These are phyloP conservation scores for Drosophila subpulchrella DNA, from an alignment of 1,140 invertebrate species.

Conservation along the genomic window DNA sequence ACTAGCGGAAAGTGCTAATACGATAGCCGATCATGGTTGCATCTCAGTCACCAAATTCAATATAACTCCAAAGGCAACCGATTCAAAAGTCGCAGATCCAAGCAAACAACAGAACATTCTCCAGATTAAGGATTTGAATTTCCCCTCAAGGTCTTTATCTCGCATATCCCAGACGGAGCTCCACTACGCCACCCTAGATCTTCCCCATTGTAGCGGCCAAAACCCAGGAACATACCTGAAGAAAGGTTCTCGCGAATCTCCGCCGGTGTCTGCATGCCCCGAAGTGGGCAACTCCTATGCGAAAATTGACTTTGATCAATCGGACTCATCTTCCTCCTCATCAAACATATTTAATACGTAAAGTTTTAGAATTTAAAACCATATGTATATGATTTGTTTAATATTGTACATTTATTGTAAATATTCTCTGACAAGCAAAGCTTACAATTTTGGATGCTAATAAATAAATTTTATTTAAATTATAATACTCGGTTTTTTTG, in stretches of 20 bases:
- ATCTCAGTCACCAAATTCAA: constrained; percentile 22
- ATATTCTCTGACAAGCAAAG: constrained; percentile 47
- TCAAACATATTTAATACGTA: constrained; percentile 75
- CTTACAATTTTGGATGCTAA: constrained; percentile 46
- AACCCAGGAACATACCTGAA: constrained; percentile 73
- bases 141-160: constrained; percentile 82
- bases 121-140: constrained; percentile 35
- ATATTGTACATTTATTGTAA: constrained; percentile 56
- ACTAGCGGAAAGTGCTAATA: constrained; percentile 37
- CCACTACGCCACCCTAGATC: constrained; percentile 89
- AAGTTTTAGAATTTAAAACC: constrained; percentile 29
- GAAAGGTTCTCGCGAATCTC: constrained; percentile 60
- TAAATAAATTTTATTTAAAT: constrained; percentile 53
- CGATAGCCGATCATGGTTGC: constrained; percentile 26
- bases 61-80: constrained; percentile 17
- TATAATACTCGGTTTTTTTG: neutral
- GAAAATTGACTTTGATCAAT: constrained; percentile 90
- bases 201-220: constrained; percentile 84
- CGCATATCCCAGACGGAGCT: constrained; percentile 85
- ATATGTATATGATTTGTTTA: constrained; percentile 46
- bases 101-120: constrained; percentile 20
- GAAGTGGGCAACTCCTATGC: constrained; percentile 87
- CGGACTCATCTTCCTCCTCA: constrained; percentile 84
- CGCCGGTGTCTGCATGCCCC: constrained; percentile 80
- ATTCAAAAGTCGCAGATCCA: constrained; percentile 18